These are phyloP conservation scores for Gavialis gangeticus DNA, from an alignment of 2,113 vertebrate species.

Conservation along the genomic window DNA sequence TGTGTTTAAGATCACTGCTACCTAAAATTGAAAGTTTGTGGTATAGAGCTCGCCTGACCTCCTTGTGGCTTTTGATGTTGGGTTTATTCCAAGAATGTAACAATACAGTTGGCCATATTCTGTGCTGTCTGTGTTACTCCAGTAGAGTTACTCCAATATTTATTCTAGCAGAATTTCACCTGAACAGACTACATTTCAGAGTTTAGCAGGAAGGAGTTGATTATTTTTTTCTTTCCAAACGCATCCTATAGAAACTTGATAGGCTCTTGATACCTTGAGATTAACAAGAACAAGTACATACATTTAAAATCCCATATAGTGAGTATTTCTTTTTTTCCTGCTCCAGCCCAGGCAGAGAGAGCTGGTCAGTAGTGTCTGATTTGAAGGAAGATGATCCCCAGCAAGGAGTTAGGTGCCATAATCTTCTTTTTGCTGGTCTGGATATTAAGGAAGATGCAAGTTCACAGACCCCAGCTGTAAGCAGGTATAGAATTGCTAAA, in stretches of 20 bases:
- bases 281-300: background rate
- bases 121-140: background rate
- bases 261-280: background rate
- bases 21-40: too few relatives aligned
- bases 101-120: background rate
- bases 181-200: background rate
- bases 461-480: background rate
- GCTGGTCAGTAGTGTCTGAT: background rate
- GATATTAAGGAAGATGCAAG: background rate
- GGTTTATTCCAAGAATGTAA: background rate
- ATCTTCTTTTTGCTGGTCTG: background rate
- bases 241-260: background rate
- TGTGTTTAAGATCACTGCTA: too few relatives aligned
- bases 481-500: background rate
- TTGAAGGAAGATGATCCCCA: background rate
- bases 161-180: background rate
- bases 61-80: background rate
- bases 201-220: fast-evolving
- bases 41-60: background rate
- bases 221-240: background rate
- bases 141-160: background rate
- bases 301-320: background rate
- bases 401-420: background rate
- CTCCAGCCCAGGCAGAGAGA: background rate
- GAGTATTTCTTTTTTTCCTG: background rate